Evolutionary conservation across 2,113 vertebrate species (phyloP), one percentile per base, ranked within the genome.

Genomic region (Calyptommatus sinebrachiatus): DNA sequence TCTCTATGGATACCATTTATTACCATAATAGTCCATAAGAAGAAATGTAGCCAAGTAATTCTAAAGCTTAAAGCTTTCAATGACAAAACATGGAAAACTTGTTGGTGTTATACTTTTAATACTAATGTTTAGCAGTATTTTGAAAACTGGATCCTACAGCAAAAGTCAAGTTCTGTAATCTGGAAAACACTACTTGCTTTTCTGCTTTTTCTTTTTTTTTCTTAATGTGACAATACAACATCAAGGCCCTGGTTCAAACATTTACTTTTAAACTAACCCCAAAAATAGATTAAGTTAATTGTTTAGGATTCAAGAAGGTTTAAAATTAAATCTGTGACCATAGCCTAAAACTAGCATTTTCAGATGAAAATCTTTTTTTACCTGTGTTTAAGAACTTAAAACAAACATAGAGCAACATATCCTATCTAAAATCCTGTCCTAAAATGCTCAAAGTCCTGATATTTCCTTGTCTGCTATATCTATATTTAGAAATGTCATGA

Each of bases 391-490:
- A 24, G 14, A 8, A 9, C 68, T 73, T 46, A n/a, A 65, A 76
- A 50, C 21, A 2, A 22, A 62, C 10, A 24, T 41, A 65, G 75
- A 79, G 26, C 67, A 63, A 70, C 4, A 73, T 0, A 73, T 70
- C 26, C 68, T 14, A 48, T 57, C 0, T 16, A 18, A 57, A 57
- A 57, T 4, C 18, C 0, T 41, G 35, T 29, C 69, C 24, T 46
- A 45, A 14, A 18, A 73, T 60, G 5, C 31, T 84, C 70, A 66
- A 67, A 46, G 28, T 71, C 65, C 61, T 81, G 87, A 46, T n/a
- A 22, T 50, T 70, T 78, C 71, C 57, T 70, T 68, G 73, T 63
- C 20, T 86, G 68, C 35, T 77, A 76, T 16, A 77, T 76, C 66
- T 77, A 4, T 66, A 45, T 71, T 81, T 70, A 16, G 0, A 1